Percentiles rank a stretch among this genome's conserved stretches.
Evolutionary conservation across 1,140 invertebrate genomes (phyloP).

Genomic region (Leptestheria dahalacensis): DNA sequence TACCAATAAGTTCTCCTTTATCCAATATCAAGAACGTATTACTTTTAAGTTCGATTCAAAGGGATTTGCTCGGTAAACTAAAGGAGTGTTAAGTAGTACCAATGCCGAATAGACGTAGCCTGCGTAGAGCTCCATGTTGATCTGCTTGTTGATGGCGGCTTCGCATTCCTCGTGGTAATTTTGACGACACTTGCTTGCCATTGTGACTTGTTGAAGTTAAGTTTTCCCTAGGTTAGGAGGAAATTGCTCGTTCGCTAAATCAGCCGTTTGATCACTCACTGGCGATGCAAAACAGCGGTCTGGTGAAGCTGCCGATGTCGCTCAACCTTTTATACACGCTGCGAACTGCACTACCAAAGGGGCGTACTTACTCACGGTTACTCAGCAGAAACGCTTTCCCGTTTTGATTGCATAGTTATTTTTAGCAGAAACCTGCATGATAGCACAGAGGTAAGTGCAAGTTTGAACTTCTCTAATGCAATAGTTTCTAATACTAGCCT

Average conservation of each 20-base stretch:
- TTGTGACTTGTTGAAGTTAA: neutral
- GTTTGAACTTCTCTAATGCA: too few relatives aligned
- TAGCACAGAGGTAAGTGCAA: too few relatives aligned
- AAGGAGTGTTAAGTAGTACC: slow-evolving; percentile 24
- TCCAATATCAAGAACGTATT: too few relatives aligned
- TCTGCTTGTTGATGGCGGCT: slow-evolving; percentile 39
- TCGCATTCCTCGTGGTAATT: slow-evolving; percentile 39
- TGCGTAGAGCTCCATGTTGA: slow-evolving; percentile 43
- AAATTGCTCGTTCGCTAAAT: neutral
- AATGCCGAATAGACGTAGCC: slow-evolving; percentile 38
- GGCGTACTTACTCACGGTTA: too few relatives aligned
- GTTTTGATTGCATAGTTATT: too few relatives aligned
- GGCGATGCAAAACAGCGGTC: slow-evolving; percentile 9
- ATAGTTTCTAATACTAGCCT: too few relatives aligned
- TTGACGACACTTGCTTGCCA: slow-evolving; percentile 28
- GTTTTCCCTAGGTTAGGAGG: neutral
- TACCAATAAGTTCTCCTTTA: too few relatives aligned
- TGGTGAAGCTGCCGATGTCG: too few relatives aligned
- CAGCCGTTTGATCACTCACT: slow-evolving; percentile 2
- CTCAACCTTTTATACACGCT: too few relatives aligned
- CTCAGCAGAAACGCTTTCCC: too few relatives aligned
- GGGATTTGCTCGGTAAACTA: neutral
- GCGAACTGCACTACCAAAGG: too few relatives aligned
- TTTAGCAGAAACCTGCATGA: too few relatives aligned
- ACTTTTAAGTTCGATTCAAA: neutral